These are phyloP conservation scores for Sander lucioperca DNA, from an alignment of 2,113 vertebrate genomes.

Conservation along the genomic window DNA sequence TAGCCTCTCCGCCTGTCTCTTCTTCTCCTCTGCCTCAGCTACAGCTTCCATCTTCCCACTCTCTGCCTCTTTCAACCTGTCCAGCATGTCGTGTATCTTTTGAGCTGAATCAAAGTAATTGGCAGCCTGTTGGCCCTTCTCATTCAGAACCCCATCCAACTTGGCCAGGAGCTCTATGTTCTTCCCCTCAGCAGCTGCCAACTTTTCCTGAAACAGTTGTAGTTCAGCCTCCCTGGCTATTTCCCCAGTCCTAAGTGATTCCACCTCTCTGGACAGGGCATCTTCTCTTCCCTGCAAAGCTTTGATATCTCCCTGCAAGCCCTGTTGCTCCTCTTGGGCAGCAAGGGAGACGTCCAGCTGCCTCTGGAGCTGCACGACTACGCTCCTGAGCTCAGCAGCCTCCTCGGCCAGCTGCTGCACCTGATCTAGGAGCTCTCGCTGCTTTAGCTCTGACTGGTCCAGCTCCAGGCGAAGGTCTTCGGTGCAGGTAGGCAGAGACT, in stretches of 20 bases:
- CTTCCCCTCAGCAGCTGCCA: constrained; percentile 79
- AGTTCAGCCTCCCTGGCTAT: constrained; percentile 70
- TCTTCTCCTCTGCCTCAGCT: constrained; percentile 77
- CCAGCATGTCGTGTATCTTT: constrained; percentile 84
- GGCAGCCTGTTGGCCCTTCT: constrained; percentile 81
- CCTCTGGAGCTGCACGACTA: constrained; percentile 87
- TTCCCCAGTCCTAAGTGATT: constrained; percentile 63
- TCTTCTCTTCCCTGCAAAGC: constrained; percentile 74
- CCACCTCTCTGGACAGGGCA: constrained; percentile 78
- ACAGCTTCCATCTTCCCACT: constrained; percentile 80
- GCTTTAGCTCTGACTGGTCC: constrained; percentile 92
- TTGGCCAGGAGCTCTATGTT: constrained; percentile 82
- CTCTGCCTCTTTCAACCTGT: constrained; percentile 87
- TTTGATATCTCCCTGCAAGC: constrained; percentile 79
- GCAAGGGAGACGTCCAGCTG: constrained; percentile 86
- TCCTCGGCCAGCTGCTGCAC: constrained; percentile 90
- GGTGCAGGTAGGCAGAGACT: constrained; percentile 70
- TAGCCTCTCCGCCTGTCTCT: constrained; percentile 80
- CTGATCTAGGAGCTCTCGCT: constrained; percentile 84
- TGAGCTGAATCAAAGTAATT: constrained; percentile 82
- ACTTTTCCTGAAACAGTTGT: constrained; percentile 77
- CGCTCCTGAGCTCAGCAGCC: constrained; percentile 85
- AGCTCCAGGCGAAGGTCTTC: constrained; percentile 91
- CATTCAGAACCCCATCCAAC: constrained; percentile 72
- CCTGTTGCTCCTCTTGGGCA: constrained; percentile 81